Evolutionary conservation across 2,113 vertebrate genomes (phyloP), one percentile per base, ranked within the genome.

Genomic region (Dasyprocta punctata): DNA sequence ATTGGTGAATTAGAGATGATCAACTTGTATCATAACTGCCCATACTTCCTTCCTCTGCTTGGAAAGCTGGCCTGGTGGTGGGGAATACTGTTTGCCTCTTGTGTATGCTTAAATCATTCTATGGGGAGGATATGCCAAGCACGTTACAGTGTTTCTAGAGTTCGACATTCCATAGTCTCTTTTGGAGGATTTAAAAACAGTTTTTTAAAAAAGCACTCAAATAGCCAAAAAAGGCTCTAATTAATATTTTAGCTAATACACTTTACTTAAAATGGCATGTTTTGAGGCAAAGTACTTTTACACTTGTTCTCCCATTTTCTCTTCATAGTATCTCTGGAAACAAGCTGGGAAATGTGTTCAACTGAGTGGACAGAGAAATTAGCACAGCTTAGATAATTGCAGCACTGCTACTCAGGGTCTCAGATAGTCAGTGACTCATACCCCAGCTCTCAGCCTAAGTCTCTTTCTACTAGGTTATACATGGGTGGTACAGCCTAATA

Each of bases 181-280:
- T 87, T 90, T 83, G 56, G 92, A 83, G 75, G 13, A 58, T 61
- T 85, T 85, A 60, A n/a, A 80, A 80, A 54, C 22, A 49, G 33
- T 33, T 16, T 80, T 78, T 87, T 28, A 60, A 75, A 71, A 56
- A 71, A 86, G 28, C 44, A 94, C 84, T 92, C 86, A 89, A 96
- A 71, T 30, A 93, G 73, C n/a, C 17, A 58, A 24, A 47, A 83
- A 69, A 69, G 52, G 80, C 60, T 77, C 38, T 85, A 81, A 95
- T 90, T 85, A 86, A 92, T 89, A 93, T 73, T 96, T 82, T 87
- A 90, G 58, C 47, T 60, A 54, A 52, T 75, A 56, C 28, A 86
- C 33, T 20, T 80, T 60, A 91, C 60, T 92, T 82, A 78, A 97
- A 93, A 92, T 84, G 92, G 83, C 47, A 78, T 20, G 77, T 94